Evolutionary conservation across 2,113 vertebrate species (phyloP).

Genomic region (Zonotrichia leucophrys): DNA sequence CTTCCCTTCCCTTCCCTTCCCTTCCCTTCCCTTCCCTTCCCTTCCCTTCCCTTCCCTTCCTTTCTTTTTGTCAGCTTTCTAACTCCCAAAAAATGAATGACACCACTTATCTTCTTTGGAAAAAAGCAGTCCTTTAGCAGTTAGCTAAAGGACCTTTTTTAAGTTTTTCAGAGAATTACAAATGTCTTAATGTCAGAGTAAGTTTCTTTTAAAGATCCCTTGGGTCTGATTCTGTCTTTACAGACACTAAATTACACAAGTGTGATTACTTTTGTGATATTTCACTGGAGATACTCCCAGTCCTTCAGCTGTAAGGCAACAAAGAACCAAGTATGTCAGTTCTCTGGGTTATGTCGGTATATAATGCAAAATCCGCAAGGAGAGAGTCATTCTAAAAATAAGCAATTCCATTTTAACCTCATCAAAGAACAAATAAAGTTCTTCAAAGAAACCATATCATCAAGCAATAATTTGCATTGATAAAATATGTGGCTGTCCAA

Average conservation of each 20-base stretch:
- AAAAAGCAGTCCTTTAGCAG: neutral
- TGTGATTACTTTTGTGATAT: neutral
- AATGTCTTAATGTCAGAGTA: neutral
- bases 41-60: no score
- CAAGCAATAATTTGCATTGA: neutral
- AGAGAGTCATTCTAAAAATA: neutral
- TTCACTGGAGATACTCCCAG: neutral
- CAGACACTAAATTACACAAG: neutral
- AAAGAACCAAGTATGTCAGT: neutral
- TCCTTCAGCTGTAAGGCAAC: neutral
- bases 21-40: no score
- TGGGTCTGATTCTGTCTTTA: neutral
- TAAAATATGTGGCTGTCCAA: neutral
- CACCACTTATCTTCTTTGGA: neutral
- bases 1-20: no score
- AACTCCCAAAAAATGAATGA: neutral
- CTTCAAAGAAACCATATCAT: neutral
- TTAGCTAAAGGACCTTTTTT: neutral
- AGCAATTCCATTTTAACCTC: neutral
- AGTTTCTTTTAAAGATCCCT: neutral
- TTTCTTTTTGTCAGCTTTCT: neutral
- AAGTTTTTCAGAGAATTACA: neutral
- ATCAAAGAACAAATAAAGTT: neutral
- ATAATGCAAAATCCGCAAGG: neutral
- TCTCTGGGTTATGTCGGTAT: neutral